These are phyloP conservation scores for Dendrolimus pini DNA, from an alignment of 2,888 invertebrate genomes.

Conservation along the genomic window DNA sequence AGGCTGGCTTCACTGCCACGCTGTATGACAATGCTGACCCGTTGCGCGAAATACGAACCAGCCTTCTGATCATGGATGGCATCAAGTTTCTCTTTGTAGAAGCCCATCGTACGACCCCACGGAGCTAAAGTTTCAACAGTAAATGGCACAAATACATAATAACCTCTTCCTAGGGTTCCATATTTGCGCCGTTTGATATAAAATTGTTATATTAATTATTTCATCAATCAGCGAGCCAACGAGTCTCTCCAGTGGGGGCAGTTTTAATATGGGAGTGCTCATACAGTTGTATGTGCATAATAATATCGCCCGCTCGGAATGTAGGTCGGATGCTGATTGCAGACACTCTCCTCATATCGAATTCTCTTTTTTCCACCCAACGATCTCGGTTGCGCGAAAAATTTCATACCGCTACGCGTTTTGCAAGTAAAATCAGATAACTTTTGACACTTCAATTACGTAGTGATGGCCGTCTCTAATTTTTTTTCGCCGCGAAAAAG, in stretches of 20 bases:
- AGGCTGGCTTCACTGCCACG: no score
- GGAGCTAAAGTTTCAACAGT: no score
- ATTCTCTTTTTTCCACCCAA: conserved; percentile 67
- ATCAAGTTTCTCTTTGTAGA: no score
- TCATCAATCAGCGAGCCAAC: conserved; percentile 23
- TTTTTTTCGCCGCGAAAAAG: conserved; percentile 45
- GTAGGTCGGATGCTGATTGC: conserved; percentile 71
- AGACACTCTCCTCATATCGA: conserved; percentile 67
- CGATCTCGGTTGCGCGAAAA: conserved; percentile 65
- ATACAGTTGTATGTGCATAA: conserved; percentile 39
- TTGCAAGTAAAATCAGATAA: conserved; percentile 77
- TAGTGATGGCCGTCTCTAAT: conserved; percentile 65
- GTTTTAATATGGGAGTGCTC: conserved; percentile 35
- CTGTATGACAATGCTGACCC: no score
- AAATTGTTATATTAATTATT: conserved; percentile 16
- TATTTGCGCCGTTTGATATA: no score
- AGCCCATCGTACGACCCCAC: no score
- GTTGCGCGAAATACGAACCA: no score
- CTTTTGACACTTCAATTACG: conserved; percentile 77
- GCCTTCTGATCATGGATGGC: no score
- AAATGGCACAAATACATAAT: no score
- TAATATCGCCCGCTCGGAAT: conserved; percentile 45
- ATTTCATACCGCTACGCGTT: conserved; percentile 70
- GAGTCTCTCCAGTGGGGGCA: conserved; percentile 24
- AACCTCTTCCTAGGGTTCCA: no score